Evolutionary conservation across 2,113 vertebrate genomes (phyloP).

Genomic region (Ageneiosus marmoratus): DNA sequence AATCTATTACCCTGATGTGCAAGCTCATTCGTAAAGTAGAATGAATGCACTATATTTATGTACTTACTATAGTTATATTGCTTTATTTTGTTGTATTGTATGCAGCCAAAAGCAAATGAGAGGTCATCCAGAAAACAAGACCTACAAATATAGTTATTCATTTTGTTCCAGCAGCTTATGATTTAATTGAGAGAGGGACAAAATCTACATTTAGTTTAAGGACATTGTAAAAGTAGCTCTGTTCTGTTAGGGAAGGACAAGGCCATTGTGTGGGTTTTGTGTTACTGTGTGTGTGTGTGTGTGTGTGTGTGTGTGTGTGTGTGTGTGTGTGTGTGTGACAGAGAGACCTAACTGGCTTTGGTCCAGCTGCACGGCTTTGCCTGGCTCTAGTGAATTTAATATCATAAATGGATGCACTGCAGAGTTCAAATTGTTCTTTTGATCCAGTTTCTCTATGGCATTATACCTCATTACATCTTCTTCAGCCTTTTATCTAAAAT

Average conservation of each 20-base stretch:
- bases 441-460: conserved; percentile 1
- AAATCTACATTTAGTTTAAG: not conserved
- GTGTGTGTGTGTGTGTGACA: not conserved
- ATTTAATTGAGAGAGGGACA: not conserved
- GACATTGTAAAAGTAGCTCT: not conserved
- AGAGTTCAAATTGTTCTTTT: not conserved
- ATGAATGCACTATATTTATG: not conserved
- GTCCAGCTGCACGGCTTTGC: conserved; percentile 37
- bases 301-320: too few relatives aligned
- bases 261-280: not conserved
- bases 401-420: conserved; percentile 40
- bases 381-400: conserved; percentile 37
- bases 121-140: too few relatives aligned
- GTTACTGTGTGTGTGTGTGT: too few relatives aligned
- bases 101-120: too few relatives aligned
- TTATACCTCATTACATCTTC: conserved; percentile 10
- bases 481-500: conserved; percentile 2
- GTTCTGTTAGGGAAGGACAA: not conserved
- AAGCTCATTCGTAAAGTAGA: not conserved
- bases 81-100: not conserved
- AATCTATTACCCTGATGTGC: not conserved
- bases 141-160: too few relatives aligned
- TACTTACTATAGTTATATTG: not conserved
- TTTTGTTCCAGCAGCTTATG: too few relatives aligned
- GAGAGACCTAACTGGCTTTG: conserved; percentile 2